A percentile compares a stretch with the other conserved stretches of the same genome.
Evolutionary conservation across 1,140 invertebrate genomes (phyloP).

Genomic region (Helicoverpa zea): DNA sequence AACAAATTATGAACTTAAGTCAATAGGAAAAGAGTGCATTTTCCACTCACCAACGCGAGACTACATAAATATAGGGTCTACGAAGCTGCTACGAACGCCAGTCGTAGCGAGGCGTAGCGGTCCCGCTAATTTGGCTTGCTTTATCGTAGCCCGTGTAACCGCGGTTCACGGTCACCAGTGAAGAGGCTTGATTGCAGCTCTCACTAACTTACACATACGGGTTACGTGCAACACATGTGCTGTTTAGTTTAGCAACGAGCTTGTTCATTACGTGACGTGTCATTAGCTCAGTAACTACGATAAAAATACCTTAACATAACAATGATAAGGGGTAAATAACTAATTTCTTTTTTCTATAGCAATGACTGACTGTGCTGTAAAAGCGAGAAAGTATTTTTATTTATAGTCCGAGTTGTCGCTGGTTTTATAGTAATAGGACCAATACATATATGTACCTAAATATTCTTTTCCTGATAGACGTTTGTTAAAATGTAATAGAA

Average conservation of each 20-base stretch:
- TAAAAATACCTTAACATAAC: too few species aligned
- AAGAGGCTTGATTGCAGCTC: slow-evolving; percentile 72
- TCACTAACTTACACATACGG: slow-evolving; percentile 51
- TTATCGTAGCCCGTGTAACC: slow-evolving; percentile 69
- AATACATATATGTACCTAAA: too few species aligned
- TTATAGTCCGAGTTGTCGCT: too few species aligned
- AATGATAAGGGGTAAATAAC: too few species aligned
- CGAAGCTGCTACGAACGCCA: slow-evolving; percentile 50
- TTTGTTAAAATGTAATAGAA: too few species aligned
- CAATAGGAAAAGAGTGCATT: slow-evolving; percentile 42
- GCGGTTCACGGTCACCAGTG: slow-evolving; percentile 70
- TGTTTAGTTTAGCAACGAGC: not conserved
- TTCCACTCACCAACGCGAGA: not conserved
- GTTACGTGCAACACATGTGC: not conserved
- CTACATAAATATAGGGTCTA: slow-evolving; percentile 20
- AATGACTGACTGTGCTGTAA: too few species aligned
- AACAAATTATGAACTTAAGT: slow-evolving; percentile 46
- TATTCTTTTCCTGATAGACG: too few species aligned
- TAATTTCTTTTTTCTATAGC: too few species aligned
- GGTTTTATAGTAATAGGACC: too few species aligned
- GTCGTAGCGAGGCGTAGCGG: slow-evolving; percentile 58
- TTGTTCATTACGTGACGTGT: slow-evolving; percentile 10
- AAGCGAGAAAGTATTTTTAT: too few species aligned
- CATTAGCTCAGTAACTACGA: not conserved
- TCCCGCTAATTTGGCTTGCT: slow-evolving; percentile 59